Evolutionary conservation across 2,888 invertebrate genomes (phyloP), one percentile per base, ranked within the genome.

Genomic region (Laothoe populi): DNA sequence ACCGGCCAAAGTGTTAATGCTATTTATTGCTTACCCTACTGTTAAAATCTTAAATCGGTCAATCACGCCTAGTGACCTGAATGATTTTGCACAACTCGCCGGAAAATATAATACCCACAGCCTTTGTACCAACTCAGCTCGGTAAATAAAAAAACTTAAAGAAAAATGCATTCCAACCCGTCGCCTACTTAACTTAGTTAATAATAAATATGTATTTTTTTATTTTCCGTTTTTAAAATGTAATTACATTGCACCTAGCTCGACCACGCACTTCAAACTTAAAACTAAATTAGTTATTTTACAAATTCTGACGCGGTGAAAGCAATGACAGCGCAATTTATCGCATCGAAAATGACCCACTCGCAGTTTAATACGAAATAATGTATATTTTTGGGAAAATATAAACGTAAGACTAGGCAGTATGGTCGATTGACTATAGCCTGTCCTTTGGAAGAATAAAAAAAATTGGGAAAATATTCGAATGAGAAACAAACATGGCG

Each of bases 141-240:
- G 46, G 60, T 59, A 38, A 60, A 67, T 67, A 58, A 64, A 71
- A 69, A 59, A 67, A 63, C 69, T 63, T 70, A 63, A 71, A 70
- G 63, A 74, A 77, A 82, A 84, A 83, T 82, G 83, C 84, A 73
- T 79, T 48, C n/a, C n/a, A n/a, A 81, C 83, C 83, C 82, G 79
- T 78, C 72, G 83, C 81, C 79, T 77, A 74, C 70, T 70, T 66
- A 67, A 59, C 66, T 68, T 67, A 67, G 62, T 61, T 62, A 46
- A 59, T 60, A 60, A 66, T 46, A 40, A 70, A 64, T 66, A 64
- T 63, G 60, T 58, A 57, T 68, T 67, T 60, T 63, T 35, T 60
- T 38, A 44, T 59, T 61, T 59, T 64, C 44, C 58, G 44, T 61
- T 53, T 49, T 53, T 35, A 35, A 31, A 49, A 53, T 53, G 53